A percentile compares a stretch with the other conserved stretches of the same genome.
Conservation (phyloP, 2,888 invertebrate genomes). For the Lysandra bellargus region DNA sequence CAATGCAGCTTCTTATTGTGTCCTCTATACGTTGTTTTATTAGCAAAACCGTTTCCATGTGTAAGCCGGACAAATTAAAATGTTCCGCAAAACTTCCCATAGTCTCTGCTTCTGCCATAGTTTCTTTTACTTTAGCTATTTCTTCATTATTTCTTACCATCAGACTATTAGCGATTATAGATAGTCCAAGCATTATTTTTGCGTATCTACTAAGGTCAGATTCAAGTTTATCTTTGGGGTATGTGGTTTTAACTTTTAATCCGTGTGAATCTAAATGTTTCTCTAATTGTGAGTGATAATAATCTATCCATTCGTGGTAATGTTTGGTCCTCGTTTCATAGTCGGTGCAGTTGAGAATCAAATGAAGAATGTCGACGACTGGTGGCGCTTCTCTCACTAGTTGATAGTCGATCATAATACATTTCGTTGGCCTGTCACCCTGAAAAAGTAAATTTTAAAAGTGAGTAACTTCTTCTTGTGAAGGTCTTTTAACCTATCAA, state of each 20-base stretch:
- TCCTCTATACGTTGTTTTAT: conserved; percentile 42
- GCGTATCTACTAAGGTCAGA: conserved; percentile 48
- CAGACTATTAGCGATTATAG: conserved; percentile 33
- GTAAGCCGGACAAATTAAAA: conserved; percentile 14
- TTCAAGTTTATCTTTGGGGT: conserved; percentile 47
- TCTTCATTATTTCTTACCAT: conserved; percentile 17
- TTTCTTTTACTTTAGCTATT: conserved; percentile 18
- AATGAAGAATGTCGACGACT: conserved; percentile 45
- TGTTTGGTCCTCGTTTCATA: conserved; percentile 44
- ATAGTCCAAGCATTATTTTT: conserved; percentile 40
- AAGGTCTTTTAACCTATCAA: neutral
- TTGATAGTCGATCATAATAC: conserved; percentile 52
- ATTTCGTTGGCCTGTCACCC: conserved; percentile 41
- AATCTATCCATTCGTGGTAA: conserved; percentile 48
- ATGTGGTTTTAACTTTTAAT: conserved; percentile 45
- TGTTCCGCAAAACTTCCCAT: neutral
- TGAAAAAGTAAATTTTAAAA: conserved; percentile 39
- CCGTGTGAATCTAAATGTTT: conserved; percentile 43
- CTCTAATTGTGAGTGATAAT: conserved; percentile 46
- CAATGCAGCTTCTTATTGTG: conserved; percentile 40
- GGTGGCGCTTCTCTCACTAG: conserved; percentile 44
- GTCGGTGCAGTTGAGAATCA: conserved; percentile 51
- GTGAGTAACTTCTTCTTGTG: neutral
- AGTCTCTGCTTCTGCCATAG: neutral
- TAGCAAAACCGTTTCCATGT: conserved; percentile 29